phyloP scores from a whole-genome alignment of 2,113 vertebrate genomes.

The Nothocercus nigrocapillus region DNA sequence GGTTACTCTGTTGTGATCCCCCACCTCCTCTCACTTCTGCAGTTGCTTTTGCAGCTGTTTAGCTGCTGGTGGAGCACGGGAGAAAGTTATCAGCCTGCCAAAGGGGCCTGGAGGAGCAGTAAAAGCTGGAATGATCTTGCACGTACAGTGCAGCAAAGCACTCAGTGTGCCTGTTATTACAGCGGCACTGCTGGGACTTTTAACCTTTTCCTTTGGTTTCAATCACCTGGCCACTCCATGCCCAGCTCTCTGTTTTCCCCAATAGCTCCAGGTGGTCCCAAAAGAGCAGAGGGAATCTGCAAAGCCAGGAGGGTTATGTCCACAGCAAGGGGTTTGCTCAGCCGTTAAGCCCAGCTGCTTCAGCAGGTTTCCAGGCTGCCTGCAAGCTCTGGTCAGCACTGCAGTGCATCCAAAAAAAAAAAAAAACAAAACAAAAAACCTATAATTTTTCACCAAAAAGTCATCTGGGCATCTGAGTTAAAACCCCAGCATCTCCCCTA shows the following conservation, averaged over 20 bases:
- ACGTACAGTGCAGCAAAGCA: background rate
- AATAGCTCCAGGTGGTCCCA: background rate
- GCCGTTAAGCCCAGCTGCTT: background rate
- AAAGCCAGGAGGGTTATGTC: background rate
- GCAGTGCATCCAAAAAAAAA: background rate
- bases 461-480: background rate
- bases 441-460: background rate
- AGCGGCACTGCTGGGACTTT: background rate
- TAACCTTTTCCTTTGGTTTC: background rate
- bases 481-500: background rate
- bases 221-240: background rate
- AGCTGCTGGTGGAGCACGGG: background rate
- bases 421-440: too few species aligned
- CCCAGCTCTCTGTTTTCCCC: background rate
- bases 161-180: background rate
- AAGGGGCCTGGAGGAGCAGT: background rate
- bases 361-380: background rate
- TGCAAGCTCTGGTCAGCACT: background rate
- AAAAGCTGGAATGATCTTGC: background rate
- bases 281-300: background rate
- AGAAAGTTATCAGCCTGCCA: background rate
- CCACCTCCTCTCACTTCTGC: background rate
- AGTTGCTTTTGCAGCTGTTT: background rate
- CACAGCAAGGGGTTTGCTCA: background rate
- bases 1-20: background rate